Conservation (phyloP, 2,797 vertebrate species). For the Huso huso region DNA sequence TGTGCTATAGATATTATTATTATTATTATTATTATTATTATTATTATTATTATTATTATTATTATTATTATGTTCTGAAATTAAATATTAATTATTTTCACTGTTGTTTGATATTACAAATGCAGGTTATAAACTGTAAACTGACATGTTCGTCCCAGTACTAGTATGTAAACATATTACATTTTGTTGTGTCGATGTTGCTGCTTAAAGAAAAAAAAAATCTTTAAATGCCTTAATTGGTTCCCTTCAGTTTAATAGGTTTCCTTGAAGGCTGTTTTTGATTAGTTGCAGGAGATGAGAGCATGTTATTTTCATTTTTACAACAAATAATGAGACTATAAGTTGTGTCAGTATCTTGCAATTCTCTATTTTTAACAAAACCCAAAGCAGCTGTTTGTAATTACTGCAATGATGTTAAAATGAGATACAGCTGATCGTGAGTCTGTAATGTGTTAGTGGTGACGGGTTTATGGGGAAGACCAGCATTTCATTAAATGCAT, state of each 20-base stretch:
- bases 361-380: conserved; percentile 19
- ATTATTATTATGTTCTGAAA: no score
- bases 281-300: conserved; percentile 1
- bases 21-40: no score
- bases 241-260: not conserved
- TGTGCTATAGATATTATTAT: no score
- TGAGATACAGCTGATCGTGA: conserved; percentile 50
- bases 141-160: no score
- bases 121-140: no score
- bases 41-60: no score
- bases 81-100: no score
- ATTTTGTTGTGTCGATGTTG: no score
- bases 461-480: conserved; percentile 43
- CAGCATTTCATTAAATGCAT: conserved; percentile 57
- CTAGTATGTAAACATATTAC: no score
- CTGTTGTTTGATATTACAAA: no score
- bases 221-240: not conserved
- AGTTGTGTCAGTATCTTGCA: conserved; percentile 6
- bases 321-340: conserved; percentile 5
- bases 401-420: conserved; percentile 54
- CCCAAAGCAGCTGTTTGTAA: conserved; percentile 42
- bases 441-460: conserved; percentile 52
- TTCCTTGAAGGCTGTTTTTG: not conserved
- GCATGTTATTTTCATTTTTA: conserved; percentile 5
- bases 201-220: not conserved